Base-by-base conservation (phyloP, 2,888 invertebrate genomes). In the Tuta absoluta region DNA sequence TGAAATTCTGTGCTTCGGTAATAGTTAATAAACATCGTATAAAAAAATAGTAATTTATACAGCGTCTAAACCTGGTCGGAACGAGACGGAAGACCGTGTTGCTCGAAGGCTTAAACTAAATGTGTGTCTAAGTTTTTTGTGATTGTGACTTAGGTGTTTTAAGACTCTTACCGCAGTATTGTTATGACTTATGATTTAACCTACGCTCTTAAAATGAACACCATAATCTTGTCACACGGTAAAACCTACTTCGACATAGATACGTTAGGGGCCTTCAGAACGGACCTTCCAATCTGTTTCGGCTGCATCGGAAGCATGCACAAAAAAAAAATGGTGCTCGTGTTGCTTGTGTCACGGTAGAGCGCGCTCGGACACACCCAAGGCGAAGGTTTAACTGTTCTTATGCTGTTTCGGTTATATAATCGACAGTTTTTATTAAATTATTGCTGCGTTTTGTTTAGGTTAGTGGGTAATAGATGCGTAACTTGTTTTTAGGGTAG, bases 321-420 rank as follows among this genome's bases (percentile, higher is more conserved):
- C 48, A 19, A 48, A 17, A 48, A 48, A 3, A 17, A 19, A 19
- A 48, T 48, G 48, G 19, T 48, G 45, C n/a, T 4, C 45, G n/a
- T 0, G 12, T 48, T 48, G 45, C n/a, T 4, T n/a, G n/a, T 0
- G 12, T 48, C 48, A 48, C 19, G 10, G 48, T n/a, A n/a, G 14
- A 41, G 14, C 19, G 19, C 19, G 48, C 48, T 14, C 24, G 24
- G 53, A 1, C 23, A 1, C 3, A 0, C 19, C 24, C 53, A 53
- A 53, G 53, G 53, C 53, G 24, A 53, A 53, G 53, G 53, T 24
- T 48, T 17, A 19, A 14, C 41, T 48, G 19, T 48, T 48, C 19
- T 48, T 48, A 17, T 7, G 48, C 19, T 10, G 48, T 48, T 48
- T 48, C 19, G 17, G 19, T 48, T 48, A 48, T 48, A 48, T 48